phyloP scores from a whole-genome alignment of 2,113 vertebrate species.

The Capreolus pygargus region DNA sequence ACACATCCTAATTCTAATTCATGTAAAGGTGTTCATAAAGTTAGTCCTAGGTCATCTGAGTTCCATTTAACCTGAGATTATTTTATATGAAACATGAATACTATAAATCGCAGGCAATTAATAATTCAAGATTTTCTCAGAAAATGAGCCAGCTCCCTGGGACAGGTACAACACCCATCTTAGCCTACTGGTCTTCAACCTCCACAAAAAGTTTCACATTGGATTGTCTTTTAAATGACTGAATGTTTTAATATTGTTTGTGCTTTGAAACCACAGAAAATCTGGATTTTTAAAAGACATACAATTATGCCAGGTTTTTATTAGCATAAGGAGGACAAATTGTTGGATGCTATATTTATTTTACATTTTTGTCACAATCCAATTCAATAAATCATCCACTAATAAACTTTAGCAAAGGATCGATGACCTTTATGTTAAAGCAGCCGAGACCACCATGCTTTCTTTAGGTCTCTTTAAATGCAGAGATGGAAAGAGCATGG shows the following conservation, averaged over 20 bases:
- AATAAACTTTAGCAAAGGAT: neutral
- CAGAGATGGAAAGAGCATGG: neutral
- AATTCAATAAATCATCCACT: neutral
- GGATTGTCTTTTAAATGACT: neutral
- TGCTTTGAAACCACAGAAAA: slow-evolving; percentile 2
- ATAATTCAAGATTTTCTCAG: neutral
- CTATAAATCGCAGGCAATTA: neutral
- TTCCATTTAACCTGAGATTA: neutral
- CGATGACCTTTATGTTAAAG: neutral
- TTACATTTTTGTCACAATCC: neutral
- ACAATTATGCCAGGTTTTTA: neutral
- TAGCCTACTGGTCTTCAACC: neutral
- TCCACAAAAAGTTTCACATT: slow-evolving; percentile 6
- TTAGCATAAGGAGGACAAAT: neutral
- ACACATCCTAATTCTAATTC: neutral
- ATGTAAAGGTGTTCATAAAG: slow-evolving; percentile 16
- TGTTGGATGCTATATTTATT: neutral
- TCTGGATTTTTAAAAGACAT: neutral
- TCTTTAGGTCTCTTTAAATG: neutral
- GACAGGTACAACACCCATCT: neutral
- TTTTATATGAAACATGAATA: neutral
- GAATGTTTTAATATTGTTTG: neutral
- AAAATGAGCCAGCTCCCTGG: neutral
- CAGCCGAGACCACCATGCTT: neutral
- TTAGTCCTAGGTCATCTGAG: neutral